phyloP scores from a whole-genome alignment of 1,140 invertebrate genomes.

The Drosophila ambigua region DNA sequence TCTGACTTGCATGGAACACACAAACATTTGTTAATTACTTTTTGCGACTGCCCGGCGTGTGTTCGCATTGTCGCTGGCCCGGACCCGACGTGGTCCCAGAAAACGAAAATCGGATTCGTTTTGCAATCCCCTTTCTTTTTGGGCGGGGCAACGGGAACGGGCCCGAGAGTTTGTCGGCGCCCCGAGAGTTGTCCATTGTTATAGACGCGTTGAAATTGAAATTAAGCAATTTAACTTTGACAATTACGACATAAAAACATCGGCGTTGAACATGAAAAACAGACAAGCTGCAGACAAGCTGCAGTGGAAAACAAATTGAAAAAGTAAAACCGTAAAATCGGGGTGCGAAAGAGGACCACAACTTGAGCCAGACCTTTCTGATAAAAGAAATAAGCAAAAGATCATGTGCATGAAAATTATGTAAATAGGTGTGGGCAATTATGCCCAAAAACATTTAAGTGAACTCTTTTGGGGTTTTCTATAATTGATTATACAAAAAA shows the following conservation, averaged over 20 bases:
- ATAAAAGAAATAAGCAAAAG: too few species aligned
- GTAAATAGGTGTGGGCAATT: too few species aligned
- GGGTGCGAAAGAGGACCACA: neutral
- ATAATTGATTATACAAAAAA: too few species aligned
- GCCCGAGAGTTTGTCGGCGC: slow-evolving; percentile 9
- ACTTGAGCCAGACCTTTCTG: too few species aligned
- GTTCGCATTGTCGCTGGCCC: too few species aligned
- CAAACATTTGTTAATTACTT: slow-evolving; percentile 73
- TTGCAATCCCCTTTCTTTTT: slow-evolving; percentile 2
- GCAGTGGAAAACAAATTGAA: neutral
- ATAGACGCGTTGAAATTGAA: slow-evolving; percentile 33
- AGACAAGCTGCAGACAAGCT: neutral
- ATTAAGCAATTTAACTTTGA: slow-evolving; percentile 56
- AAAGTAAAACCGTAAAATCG: neutral
- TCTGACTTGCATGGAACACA: slow-evolving; percentile 44
- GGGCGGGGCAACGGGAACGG: too few species aligned
- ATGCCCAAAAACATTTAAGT: too few species aligned
- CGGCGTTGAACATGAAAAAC: slow-evolving; percentile 3
- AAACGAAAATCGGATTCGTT: slow-evolving; percentile 34
- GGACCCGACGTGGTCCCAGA: slow-evolving; percentile 17
- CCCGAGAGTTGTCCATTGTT: slow-evolving; percentile 29
- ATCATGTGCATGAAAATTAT: too few species aligned
- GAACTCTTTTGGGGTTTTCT: too few species aligned
- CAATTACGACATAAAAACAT: slow-evolving; percentile 38
- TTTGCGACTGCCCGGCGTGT: slow-evolving; percentile 20